phyloP scores from a whole-genome alignment of 2,113 vertebrate genomes.

The Labrus mixtus region DNA sequence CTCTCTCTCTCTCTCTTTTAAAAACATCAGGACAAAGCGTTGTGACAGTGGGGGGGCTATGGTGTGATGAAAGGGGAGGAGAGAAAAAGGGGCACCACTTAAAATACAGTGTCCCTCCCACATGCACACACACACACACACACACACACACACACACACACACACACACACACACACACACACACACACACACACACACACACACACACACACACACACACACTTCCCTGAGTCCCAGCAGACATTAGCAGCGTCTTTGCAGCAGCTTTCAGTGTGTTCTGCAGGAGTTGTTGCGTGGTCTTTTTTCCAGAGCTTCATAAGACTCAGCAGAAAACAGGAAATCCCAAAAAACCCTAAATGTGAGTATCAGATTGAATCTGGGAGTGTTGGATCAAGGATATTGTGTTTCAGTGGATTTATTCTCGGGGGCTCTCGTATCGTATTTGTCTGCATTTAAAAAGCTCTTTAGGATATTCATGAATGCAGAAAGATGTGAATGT shows the following conservation, averaged over 20 bases:
- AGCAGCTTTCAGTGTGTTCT: conserved; percentile 17
- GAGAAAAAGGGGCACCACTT: conserved; percentile 68
- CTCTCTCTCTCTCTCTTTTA: no score
- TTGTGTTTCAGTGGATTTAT: conserved; percentile 9
- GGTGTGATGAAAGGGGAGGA: conserved; percentile 72
- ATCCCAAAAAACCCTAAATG: conserved; percentile 36
- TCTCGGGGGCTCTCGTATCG: not conserved
- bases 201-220: conserved; percentile 40
- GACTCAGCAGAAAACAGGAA: conserved; percentile 44
- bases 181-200: conserved; percentile 34
- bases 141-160: conserved; percentile 29
- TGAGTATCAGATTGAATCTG: conserved; percentile 65
- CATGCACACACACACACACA: conserved; percentile 48
- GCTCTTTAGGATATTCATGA: not conserved
- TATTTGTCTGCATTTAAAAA: conserved; percentile 4
- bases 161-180: conserved; percentile 51
- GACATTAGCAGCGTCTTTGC: conserved; percentile 51
- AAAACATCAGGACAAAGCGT: conserved; percentile 65
- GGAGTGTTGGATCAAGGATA: conserved; percentile 24
- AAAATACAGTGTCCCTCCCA: conserved; percentile 69
- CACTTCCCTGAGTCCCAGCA: conserved; percentile 45
- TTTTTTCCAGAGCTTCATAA: conserved; percentile 39
- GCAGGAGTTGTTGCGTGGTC: conserved; percentile 17
- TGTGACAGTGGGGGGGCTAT: conserved; percentile 57
- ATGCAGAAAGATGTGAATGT: not conserved